Evolutionary conservation across 2,888 invertebrate genomes (phyloP), one percentile per base, ranked within the genome.

Genomic region (Callosobruchus maculatus): DNA sequence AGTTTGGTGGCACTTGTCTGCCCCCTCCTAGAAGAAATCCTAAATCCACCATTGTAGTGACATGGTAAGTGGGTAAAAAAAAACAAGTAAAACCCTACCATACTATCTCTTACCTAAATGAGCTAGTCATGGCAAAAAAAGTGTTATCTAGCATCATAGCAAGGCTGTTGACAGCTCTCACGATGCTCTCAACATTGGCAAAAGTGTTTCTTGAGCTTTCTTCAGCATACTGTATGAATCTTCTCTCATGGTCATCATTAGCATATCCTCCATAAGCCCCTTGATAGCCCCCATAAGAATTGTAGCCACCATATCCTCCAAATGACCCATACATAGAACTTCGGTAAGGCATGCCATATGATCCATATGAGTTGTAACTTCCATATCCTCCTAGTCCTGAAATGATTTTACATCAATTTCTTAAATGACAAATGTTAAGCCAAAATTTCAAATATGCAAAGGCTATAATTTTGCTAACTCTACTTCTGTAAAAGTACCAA

Each of bases 81-180:
- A n/a, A n/a, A n/a, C n/a, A n/a, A n/a, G n/a, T n/a, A n/a, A n/a
- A n/a, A n/a, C n/a, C n/a, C n/a, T n/a, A n/a, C n/a, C n/a, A n/a
- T n/a, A n/a, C n/a, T n/a, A n/a, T n/a, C n/a, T n/a, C 7, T 70
- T 68, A 68, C 82, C 96, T 91, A 67, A 78, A 78, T 0, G 98
- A 98, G 86, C 95, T 97, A 21, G 97, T 96, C 83, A 99, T 91
- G 2, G 98, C 98, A 85, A 95, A 95, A 86, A 97, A 98, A 70
- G 98, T 98, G 22, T 97, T 98, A 84, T 98, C 98, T 74, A 99
- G 87, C 97, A 99, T 97, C 91, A 97, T 95, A 1, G 97, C 95
- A 1, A 99, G 92, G 72, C 98, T 97, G 21, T 95, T 94, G 79
- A 98, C 95, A 0, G 98, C 97, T 80, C 94, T 92, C 49, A 84